A percentile compares a stretch with the other conserved stretches of the same genome.
phyloP scores from a whole-genome alignment of 2,888 invertebrate species.

The Spatulosminthurus flaviceps region DNA sequence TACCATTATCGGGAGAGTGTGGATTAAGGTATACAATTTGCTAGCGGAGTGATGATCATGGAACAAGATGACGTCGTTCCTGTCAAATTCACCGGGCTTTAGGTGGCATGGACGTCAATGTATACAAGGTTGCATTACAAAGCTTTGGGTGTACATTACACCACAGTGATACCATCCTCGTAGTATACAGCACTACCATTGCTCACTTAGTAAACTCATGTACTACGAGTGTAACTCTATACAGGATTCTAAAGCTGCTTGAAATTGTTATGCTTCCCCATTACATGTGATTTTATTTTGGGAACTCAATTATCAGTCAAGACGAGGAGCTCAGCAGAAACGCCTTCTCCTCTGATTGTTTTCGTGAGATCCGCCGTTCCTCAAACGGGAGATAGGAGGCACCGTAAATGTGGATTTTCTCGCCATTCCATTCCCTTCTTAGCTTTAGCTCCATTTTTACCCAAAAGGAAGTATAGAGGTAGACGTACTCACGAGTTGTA shows the following conservation, averaged over 20 bases:
- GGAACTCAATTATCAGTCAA: slow-evolving; percentile 40
- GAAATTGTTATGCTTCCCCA: slow-evolving; percentile 42
- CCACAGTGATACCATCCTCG: too few relatives aligned
- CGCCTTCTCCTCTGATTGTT: slow-evolving; percentile 36
- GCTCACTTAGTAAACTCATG: too few relatives aligned
- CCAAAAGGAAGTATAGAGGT: too few relatives aligned
- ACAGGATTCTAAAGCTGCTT: slow-evolving; percentile 7
- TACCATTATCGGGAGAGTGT: neutral
- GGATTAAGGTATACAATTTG: neutral
- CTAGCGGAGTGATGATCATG: slow-evolving; percentile 24
- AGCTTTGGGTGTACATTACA: too few relatives aligned
- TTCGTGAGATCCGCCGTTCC: slow-evolving; percentile 8
- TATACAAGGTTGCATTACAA: neutral
- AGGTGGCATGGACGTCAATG: neutral
- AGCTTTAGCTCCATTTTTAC: neutral
- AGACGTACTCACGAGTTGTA: too few relatives aligned
- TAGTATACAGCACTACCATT: too few relatives aligned
- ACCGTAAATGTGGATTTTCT: slow-evolving; percentile 33
- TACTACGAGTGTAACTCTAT: too few relatives aligned
- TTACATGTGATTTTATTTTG: slow-evolving; percentile 43
- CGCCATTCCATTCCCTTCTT: slow-evolving; percentile 12
- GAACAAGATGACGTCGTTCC: slow-evolving; percentile 41
- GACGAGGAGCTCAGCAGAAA: slow-evolving; percentile 28
- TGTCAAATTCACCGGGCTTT: slow-evolving; percentile 10
- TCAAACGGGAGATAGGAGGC: slow-evolving; percentile 7